Conservation (phyloP, 2,888 invertebrate genomes). For the Eilema griseolum region DNA sequence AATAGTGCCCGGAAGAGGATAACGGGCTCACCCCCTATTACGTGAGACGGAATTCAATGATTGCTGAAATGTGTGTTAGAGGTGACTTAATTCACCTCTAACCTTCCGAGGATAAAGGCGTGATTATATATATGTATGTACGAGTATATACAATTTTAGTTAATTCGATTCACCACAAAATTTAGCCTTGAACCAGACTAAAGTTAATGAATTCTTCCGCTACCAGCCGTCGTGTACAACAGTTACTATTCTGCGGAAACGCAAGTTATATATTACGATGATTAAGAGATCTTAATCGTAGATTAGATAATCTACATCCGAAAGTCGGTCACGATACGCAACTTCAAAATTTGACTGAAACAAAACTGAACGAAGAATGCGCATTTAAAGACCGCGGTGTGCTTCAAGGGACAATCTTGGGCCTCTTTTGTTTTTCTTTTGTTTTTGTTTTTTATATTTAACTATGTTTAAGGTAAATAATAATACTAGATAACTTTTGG, state of each 20-base stretch:
- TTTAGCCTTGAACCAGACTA: conserved; percentile 48
- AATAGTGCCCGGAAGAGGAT: too few relatives aligned
- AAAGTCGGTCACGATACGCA: not conserved
- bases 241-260: conserved; percentile 34
- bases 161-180: conserved; percentile 32
- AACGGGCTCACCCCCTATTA: too few relatives aligned
- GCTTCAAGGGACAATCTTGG: not conserved
- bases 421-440: not conserved
- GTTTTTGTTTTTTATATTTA: not conserved
- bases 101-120: too few relatives aligned
- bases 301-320: not conserved
- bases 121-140: too few relatives aligned
- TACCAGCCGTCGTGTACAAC: conserved; percentile 18
- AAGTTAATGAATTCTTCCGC: conserved; percentile 29
- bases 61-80: too few relatives aligned
- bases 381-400: not conserved
- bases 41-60: too few relatives aligned
- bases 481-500: too few relatives aligned
- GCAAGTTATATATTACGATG: conserved; percentile 21
- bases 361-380: not conserved
- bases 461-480: not conserved
- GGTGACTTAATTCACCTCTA: too few relatives aligned
- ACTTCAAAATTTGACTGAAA: not conserved
- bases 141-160: conserved; percentile 14
- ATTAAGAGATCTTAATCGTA: conserved; percentile 22